phyloP scores from a whole-genome alignment of 2,888 invertebrate genomes.

The Xanthostigma xanthostigma region DNA sequence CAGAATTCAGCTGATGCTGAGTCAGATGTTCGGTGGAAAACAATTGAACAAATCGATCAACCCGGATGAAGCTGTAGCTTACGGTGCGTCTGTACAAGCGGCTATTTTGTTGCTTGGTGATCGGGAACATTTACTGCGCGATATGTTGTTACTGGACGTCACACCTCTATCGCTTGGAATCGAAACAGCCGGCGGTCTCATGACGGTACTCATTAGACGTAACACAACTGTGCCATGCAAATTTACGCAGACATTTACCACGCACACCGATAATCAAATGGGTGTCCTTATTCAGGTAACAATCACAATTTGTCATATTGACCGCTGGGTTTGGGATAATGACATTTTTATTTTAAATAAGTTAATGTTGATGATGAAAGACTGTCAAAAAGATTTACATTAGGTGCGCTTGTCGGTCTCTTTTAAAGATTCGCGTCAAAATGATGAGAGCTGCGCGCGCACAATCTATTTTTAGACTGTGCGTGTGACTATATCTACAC shows the following conservation, averaged over 20 bases:
- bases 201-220: constrained; percentile 50
- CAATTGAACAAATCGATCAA: constrained; percentile 55
- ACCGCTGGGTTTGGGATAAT: no score
- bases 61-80: constrained; percentile 56
- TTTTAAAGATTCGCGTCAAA: no score
- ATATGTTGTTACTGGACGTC: constrained; percentile 48
- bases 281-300: constrained; percentile 38
- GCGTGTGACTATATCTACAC: no score
- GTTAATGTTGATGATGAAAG: no score
- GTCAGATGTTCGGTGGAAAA: constrained; percentile 35
- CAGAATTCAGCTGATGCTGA: constrained; percentile 45
- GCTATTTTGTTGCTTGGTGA: constrained; percentile 40
- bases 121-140: constrained; percentile 37
- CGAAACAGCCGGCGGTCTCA: constrained; percentile 56
- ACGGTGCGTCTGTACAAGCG: constrained; percentile 50
- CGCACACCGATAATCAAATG: constrained; percentile 54
- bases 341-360: no score
- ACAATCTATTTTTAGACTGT: no score
- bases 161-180: constrained; percentile 51
- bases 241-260: constrained; percentile 40
- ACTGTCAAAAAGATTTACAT: no score
- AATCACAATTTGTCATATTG: no score
- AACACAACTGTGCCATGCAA: constrained; percentile 51
- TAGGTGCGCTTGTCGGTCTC: no score
- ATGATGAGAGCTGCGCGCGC: no score